A percentile compares a stretch with the other conserved stretches of the same genome.
Evolutionary conservation across 1,140 invertebrate genomes (phyloP).

Genomic region (Aphaenogaster floridana): DNA sequence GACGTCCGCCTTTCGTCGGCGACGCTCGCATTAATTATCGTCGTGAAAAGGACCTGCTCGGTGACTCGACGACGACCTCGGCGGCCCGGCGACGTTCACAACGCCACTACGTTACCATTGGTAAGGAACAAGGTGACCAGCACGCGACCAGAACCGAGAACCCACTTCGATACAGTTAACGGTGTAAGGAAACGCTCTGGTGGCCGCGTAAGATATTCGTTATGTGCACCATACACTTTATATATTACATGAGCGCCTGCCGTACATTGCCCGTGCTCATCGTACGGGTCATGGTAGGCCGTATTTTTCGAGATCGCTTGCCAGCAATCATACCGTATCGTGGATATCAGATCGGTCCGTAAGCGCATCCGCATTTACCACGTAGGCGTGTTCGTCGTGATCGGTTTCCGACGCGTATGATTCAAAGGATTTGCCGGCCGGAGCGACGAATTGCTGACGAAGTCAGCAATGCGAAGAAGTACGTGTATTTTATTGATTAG

Average conservation of each 20-base stretch:
- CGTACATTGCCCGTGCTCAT: slow-evolving; percentile 58
- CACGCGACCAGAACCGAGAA: slow-evolving; percentile 59
- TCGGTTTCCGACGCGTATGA: background rate
- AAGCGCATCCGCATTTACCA: slow-evolving; percentile 26
- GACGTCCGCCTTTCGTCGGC: slow-evolving; percentile 15
- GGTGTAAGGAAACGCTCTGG: slow-evolving; percentile 83
- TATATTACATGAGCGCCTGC: slow-evolving; percentile 55
- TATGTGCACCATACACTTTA: slow-evolving; percentile 68
- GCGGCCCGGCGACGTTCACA: slow-evolving; percentile 8
- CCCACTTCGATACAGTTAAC: slow-evolving; percentile 79
- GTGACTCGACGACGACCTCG: slow-evolving; percentile 3
- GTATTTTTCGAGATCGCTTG: slow-evolving; percentile 62
- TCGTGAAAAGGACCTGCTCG: slow-evolving; percentile 15
- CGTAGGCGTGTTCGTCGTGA: background rate
- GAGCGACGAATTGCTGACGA: background rate
- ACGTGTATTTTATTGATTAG: background rate
- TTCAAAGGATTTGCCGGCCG: background rate
- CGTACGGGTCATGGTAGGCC: slow-evolving; percentile 64
- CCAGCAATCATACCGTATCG: slow-evolving; percentile 34
- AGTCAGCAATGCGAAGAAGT: background rate
- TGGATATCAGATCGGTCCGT: slow-evolving; percentile 32
- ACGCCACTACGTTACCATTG: slow-evolving; percentile 41
- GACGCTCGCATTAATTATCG: slow-evolving; percentile 44
- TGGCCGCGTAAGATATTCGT: slow-evolving; percentile 78
- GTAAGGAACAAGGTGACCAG: slow-evolving; percentile 67